These are phyloP conservation scores for Chelonia mydas DNA, from an alignment of 2,797 vertebrate species.

Conservation along the genomic window DNA sequence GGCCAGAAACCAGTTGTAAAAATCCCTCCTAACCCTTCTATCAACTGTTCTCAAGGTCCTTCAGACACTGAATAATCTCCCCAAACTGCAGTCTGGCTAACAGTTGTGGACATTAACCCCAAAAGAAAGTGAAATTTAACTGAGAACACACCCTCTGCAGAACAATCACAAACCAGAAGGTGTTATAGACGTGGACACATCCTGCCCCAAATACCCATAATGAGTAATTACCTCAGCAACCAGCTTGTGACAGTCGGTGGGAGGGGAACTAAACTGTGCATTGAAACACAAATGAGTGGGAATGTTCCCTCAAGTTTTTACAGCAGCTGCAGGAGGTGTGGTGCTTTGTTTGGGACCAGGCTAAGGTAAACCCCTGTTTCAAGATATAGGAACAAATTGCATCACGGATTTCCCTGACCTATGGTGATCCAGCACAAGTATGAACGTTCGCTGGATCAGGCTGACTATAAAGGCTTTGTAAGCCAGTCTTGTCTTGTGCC, in stretches of 20 bases:
- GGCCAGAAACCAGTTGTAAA: not conserved
- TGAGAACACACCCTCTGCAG: not conserved
- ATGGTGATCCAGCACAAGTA: too few species aligned
- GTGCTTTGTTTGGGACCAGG: not conserved
- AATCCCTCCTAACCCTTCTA: not conserved
- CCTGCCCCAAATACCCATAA: not conserved
- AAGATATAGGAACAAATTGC: too few species aligned
- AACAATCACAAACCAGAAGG: not conserved
- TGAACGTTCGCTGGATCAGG: too few species aligned
- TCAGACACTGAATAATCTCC: not conserved
- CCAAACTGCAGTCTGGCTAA: not conserved
- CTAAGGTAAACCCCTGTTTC: too few species aligned
- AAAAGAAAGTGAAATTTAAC: not conserved
- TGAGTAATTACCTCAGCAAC: not conserved
- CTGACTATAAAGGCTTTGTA: too few species aligned
- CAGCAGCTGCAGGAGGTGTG: not conserved
- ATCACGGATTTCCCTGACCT: too few species aligned
- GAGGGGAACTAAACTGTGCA: not conserved
- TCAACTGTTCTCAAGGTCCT: not conserved
- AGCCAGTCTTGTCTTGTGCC: too few species aligned
- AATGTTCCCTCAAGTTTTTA: too few species aligned
- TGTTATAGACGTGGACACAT: not conserved
- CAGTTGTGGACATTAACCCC: not conserved
- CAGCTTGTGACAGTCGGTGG: not conserved
- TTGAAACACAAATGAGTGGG: not conserved